Evolutionary conservation across 2,113 vertebrate species (phyloP).

Genomic region (Paratilapia polleni): DNA sequence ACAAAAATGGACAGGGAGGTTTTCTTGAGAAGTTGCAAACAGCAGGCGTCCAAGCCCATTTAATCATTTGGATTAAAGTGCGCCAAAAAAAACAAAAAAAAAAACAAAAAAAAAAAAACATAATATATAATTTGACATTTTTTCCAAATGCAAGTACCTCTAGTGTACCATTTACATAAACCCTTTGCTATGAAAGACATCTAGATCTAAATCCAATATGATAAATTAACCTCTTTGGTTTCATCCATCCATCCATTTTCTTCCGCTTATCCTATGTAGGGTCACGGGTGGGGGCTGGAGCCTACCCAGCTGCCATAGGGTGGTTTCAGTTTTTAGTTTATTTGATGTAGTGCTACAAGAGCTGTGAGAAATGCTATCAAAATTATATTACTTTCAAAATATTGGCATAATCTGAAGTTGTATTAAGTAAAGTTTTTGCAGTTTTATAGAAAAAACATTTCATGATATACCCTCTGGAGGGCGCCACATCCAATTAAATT

Average conservation of each 20-base stretch:
- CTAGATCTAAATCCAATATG: background rate
- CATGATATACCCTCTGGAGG: conserved; percentile 59
- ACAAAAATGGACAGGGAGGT: conserved; percentile 1
- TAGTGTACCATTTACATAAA: no score
- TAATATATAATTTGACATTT: no score
- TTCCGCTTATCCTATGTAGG: no score
- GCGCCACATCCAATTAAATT: conserved; percentile 51
- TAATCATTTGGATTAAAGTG: no score
- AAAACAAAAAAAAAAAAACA: no score
- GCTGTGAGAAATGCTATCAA: background rate
- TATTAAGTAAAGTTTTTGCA: no score
- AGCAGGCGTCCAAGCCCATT: background rate
- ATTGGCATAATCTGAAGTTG: background rate
- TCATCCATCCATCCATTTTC: no score
- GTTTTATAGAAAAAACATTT: background rate
- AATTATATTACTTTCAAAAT: background rate
- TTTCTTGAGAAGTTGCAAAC: background rate
- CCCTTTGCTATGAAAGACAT: no score
- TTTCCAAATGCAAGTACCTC: no score
- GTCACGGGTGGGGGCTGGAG: no score
- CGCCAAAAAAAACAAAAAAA: no score
- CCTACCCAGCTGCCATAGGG: no score
- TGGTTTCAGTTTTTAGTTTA: background rate
- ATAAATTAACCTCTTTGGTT: background rate
- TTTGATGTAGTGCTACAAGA: background rate